Conservation (phyloP, 1,140 invertebrate genomes). For the Manduca sexta region DNA sequence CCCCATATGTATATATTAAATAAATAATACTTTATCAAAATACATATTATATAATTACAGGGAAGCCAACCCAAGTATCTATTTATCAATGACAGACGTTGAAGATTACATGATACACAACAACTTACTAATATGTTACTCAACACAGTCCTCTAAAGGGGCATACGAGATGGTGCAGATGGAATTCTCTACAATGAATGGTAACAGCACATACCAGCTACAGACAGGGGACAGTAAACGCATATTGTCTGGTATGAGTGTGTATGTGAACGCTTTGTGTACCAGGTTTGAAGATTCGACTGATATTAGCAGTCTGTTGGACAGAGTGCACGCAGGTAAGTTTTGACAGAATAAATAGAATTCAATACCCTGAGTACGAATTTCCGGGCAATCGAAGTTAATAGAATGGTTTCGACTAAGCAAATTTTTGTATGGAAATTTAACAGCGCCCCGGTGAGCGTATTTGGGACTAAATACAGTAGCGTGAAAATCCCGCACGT, state of each 20-base stretch:
- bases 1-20: background rate
- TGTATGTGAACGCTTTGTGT: slow-evolving; percentile 53
- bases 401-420: no score
- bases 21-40: background rate
- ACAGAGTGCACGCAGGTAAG: slow-evolving; percentile 55
- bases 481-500: no score
- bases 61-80: slow-evolving; percentile 35
- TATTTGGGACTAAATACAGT: no score
- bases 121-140: slow-evolving; percentile 45
- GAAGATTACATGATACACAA: slow-evolving; percentile 44
- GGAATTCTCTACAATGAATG: slow-evolving; percentile 49
- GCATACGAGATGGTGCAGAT: slow-evolving; percentile 58
- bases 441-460: no score
- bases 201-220: slow-evolving; percentile 43
- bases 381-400: background rate
- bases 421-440: no score
- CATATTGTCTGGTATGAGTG: slow-evolving; percentile 42
- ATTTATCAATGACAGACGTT: slow-evolving; percentile 26
- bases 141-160: slow-evolving; percentile 43
- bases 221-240: slow-evolving; percentile 44
- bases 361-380: background rate
- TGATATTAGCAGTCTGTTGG: slow-evolving; percentile 47
- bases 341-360: background rate
- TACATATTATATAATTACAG: slow-evolving; percentile 28
- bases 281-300: slow-evolving; percentile 36